Evolutionary conservation across 2,113 vertebrate genomes (phyloP).

Genomic region (Lasiurus borealis): DNA sequence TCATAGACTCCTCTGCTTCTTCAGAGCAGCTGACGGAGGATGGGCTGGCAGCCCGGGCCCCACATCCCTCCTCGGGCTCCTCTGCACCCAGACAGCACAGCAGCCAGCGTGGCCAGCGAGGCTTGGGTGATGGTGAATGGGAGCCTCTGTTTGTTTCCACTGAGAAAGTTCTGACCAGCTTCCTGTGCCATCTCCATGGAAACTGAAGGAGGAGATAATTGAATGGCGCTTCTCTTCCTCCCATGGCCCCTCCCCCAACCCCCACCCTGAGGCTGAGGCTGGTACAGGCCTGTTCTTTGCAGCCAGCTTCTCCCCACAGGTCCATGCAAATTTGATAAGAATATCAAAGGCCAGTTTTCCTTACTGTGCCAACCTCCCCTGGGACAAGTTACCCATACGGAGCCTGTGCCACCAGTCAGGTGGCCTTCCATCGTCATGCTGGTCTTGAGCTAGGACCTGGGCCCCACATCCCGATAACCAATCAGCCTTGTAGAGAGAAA

Average conservation of each 20-base stretch:
- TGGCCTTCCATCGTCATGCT: constrained; percentile 70
- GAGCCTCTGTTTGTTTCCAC: constrained; percentile 84
- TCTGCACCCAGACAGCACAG: rapidly evolving
- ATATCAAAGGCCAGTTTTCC: constrained; percentile 68
- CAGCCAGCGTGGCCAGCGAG: neutral
- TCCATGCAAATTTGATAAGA: constrained; percentile 84
- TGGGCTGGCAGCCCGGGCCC: neutral
- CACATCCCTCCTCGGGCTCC: neutral
- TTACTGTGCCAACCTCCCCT: no score
- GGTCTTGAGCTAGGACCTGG: constrained; percentile 68
- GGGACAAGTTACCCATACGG: constrained; percentile 77
- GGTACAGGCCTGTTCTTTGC: constrained; percentile 79
- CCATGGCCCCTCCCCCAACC: constrained; percentile 50
- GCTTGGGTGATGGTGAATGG: constrained; percentile 61
- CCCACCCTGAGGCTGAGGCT: constrained; percentile 81
- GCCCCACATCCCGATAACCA: neutral
- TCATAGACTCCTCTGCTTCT: neutral
- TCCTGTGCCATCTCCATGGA: constrained; percentile 90
- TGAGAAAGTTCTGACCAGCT: constrained; percentile 90
- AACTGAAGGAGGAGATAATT: constrained; percentile 93
- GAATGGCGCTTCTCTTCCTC: constrained; percentile 89
- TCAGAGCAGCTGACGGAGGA: constrained; percentile 29
- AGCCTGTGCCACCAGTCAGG: constrained; percentile 66
- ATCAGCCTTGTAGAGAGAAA: constrained; percentile 60
- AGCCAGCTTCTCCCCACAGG: constrained; percentile 78